Percentiles rank a stretch among this genome's conserved stretches.
Conservation (phyloP, 1,140 invertebrate species). For the Drosophila ogumai region DNA sequence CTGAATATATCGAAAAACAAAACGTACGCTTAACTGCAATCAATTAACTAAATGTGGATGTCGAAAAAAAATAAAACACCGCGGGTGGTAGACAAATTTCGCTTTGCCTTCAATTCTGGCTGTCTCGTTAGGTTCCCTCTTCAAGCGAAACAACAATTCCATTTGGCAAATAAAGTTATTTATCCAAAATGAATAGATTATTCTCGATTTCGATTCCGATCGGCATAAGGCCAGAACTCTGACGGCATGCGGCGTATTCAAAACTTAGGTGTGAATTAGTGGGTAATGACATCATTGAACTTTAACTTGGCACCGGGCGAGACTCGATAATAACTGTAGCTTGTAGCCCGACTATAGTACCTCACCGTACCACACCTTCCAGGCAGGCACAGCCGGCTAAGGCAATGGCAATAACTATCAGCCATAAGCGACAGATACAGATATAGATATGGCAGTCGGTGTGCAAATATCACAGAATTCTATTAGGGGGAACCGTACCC, state of each 20-base stretch:
- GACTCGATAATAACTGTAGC: conserved; percentile 70
- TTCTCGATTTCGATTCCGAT: conserved; percentile 58
- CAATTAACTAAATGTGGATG: conserved; percentile 73
- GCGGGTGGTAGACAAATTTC: conserved; percentile 68
- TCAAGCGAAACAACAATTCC: conserved; percentile 47
- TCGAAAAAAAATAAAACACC: conserved; percentile 31
- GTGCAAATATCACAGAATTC: conserved; percentile 71
- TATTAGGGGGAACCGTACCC: conserved; percentile 53
- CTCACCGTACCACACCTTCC: conserved; percentile 67
- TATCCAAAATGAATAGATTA: conserved; percentile 54
- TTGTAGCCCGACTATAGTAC: conserved; percentile 39
- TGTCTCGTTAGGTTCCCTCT: conserved; percentile 55
- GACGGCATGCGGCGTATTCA: conserved; percentile 52
- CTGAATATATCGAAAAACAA: conserved; percentile 23
- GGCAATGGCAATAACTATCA: conserved; percentile 50
- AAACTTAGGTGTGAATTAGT: conserved; percentile 83
- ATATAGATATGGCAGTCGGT: conserved; percentile 39
- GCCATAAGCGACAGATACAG: conserved; percentile 17
- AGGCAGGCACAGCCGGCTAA: conserved; percentile 33
- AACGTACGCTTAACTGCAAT: conserved; percentile 54
- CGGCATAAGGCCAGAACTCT: conserved; percentile 42
- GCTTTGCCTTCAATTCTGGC: conserved; percentile 41
- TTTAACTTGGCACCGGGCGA: conserved; percentile 73
- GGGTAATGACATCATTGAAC: conserved; percentile 82
- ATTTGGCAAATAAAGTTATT: conserved; percentile 80